Evolutionary conservation across 2,797 vertebrate species (phyloP), one percentile per base, ranked within the genome.

Genomic region (Microctenopoma stevenorrisi): DNA sequence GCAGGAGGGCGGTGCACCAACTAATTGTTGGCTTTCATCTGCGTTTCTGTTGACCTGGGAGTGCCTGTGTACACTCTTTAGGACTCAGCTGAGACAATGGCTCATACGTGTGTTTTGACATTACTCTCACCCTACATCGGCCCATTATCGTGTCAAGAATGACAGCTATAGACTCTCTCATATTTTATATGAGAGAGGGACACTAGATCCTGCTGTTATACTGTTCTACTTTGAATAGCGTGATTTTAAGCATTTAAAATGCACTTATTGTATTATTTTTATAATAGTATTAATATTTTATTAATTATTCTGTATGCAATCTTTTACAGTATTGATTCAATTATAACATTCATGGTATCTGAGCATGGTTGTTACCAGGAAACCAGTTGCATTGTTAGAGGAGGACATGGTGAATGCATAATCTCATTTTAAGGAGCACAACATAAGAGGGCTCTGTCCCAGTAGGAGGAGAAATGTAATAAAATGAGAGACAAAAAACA

Each of bases 401-500:
- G 42, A 44, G 9, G 14, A 5, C 14, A 22, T 13, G 14, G 12
- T 7, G 6, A n/a, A 28, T n/a, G 13, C 57, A 54, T 55, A 1
- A 18, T 48, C 5, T 40, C 28, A 64, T 50, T 51, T 59, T 16
- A 25, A 67, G 14, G 13, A 71, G 18, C 14, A 33, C 38, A 49
- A 76, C 38, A 80, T 49, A 68, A 79, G 72, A 28, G 40, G 1
- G 42, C 58, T 74, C 77, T 86, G 78, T 83, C 51, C 44, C 16
- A 14, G 35, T 3, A 43, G 59, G 35, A 72, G 59, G 50, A 61
- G 25, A 55, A 55, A 51, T 35, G 22, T 53, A 33, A 68, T 79
- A 71, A 52, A 72, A 60, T 38, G 52, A 37, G n/a, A 67, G 52
- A 79, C 63, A 79, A 76, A 64, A 83, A 53, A 90, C 88, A 91